Conservation (phyloP, 2,113 vertebrate genomes). For the Ancistrus triradiatus region DNA sequence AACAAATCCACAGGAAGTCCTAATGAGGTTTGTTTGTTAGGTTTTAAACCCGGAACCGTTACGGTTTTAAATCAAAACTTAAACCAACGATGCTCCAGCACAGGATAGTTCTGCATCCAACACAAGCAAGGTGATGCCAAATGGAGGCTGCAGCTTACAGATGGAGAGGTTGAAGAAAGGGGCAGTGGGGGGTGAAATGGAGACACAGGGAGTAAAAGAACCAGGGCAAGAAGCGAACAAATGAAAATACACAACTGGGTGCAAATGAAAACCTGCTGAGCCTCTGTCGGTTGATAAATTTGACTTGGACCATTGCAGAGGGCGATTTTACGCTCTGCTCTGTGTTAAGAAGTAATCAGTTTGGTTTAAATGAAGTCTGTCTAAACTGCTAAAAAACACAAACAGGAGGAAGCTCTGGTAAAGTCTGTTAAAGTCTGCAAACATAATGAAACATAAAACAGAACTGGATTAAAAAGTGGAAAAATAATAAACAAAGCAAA, state of each 20-base stretch:
- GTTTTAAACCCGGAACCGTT: neutral
- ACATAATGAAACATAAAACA: constrained; percentile 27
- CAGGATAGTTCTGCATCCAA: neutral
- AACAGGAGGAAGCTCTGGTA: constrained; percentile 9
- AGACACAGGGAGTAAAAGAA: constrained; percentile 12
- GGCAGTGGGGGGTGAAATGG: neutral
- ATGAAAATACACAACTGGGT: constrained; percentile 28
- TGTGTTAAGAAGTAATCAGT: constrained; percentile 44
- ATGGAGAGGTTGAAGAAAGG: neutral
- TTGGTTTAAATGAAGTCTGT: constrained; percentile 41
- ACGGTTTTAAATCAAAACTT: constrained; percentile 2
- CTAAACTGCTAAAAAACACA: constrained; percentile 32
- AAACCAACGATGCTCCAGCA: no score
- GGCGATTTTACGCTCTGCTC: constrained; percentile 35
- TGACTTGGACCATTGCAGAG: constrained; percentile 33
- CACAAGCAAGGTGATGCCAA: neutral
- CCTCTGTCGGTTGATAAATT: constrained; percentile 35
- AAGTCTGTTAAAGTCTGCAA: constrained; percentile 14
- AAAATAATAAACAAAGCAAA: neutral
- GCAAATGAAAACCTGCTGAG: constrained; percentile 41
- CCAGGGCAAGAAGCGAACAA: neutral
- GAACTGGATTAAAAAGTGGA: neutral
- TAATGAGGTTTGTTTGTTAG: constrained; percentile 36
- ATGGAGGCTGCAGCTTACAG: neutral
- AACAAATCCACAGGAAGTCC: constrained; percentile 13